These are phyloP conservation scores for Zalophus californianus DNA, from an alignment of 2,797 vertebrate genomes.

Conservation along the genomic window DNA sequence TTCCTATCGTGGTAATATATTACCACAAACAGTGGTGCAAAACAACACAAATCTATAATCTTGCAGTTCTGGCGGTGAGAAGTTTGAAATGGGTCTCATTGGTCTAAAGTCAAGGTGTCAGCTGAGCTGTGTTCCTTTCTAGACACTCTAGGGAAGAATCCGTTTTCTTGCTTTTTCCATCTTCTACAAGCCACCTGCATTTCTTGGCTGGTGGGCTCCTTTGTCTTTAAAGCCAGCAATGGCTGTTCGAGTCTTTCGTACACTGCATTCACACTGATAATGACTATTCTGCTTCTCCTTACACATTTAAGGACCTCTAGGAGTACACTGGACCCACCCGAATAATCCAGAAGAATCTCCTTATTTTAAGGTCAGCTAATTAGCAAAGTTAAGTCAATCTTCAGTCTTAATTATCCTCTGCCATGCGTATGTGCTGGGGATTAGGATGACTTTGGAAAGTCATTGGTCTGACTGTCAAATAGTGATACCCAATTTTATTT, in stretches of 20 bases:
- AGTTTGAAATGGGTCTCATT: not conserved
- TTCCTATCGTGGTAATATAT: not conserved
- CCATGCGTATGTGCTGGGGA: not conserved
- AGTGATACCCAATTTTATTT: slow-evolving; percentile 1
- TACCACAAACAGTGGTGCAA: not conserved
- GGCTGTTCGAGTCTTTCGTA: not conserved
- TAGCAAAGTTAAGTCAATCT: slow-evolving; percentile 8
- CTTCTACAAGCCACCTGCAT: not conserved
- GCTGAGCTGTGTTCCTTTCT: not conserved
- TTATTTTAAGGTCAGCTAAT: not conserved
- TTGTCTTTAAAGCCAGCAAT: not conserved
- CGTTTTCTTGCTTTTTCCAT: not conserved
- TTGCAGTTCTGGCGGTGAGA: not conserved
- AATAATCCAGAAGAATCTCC: not conserved
- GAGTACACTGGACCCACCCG: not conserved
- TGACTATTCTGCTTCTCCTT: not conserved
- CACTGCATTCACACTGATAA: not conserved
- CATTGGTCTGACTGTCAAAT: not conserved
- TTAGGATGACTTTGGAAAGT: not conserved
- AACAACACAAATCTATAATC: not conserved
- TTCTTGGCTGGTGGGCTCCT: not conserved
- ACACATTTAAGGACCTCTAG: not conserved
- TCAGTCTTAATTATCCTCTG: slow-evolving; percentile 32
- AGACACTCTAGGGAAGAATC: not conserved
- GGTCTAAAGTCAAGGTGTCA: not conserved